Evolutionary conservation across 2,797 vertebrate species (phyloP).

Genomic region (Molossus molossus): DNA sequence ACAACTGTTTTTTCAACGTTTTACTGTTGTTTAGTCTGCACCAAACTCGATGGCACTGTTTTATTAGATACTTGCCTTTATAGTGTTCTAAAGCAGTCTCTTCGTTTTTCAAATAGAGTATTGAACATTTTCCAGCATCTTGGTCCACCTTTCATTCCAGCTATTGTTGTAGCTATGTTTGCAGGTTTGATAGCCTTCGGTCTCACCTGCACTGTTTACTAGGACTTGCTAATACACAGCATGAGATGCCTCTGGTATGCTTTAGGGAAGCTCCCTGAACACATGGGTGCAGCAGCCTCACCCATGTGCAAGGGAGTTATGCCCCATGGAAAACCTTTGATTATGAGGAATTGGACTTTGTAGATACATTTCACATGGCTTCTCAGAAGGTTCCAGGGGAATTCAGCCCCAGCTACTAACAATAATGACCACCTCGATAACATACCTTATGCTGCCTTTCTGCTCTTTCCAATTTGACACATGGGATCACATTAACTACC

Average conservation of each 20-base stretch:
- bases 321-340: neutral
- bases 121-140: neutral
- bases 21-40: neutral
- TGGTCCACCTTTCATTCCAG: neutral
- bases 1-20: neutral
- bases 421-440: neutral
- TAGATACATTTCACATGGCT: slow-evolving; percentile 5
- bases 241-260: neutral
- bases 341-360: neutral
- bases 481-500: neutral
- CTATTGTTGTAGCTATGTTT: neutral
- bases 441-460: neutral
- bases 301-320: neutral
- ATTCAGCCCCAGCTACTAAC: neutral
- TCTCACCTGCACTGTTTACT: neutral
- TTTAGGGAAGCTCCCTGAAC: neutral
- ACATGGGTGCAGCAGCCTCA: neutral
- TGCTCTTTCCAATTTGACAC: neutral
- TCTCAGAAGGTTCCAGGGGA: neutral
- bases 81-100: slow-evolving; percentile 30
- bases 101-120: neutral
- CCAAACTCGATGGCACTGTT: slow-evolving; percentile 8
- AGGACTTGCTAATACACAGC: neutral
- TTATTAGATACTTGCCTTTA: slow-evolving; percentile 27
- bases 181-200: neutral